Base-by-base conservation (phyloP, 2,113 vertebrate genomes). In the Procavia capensis region DNA sequence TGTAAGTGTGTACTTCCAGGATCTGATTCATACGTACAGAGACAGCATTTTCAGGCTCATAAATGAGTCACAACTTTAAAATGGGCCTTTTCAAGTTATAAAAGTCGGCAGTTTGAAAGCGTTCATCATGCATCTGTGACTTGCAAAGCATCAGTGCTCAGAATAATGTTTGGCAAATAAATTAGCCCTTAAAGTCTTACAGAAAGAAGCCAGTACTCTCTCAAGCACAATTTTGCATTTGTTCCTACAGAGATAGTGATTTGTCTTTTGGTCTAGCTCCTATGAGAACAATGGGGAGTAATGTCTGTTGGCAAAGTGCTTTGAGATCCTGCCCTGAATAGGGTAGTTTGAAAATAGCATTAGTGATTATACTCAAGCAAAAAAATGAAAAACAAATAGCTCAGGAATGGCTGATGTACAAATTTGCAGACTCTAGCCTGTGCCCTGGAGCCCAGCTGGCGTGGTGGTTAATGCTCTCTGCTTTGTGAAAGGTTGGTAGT, bases 1-100 rank as follows among this genome's bases (percentile, higher is more conserved):
- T 47, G 74, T 96, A 92, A 95, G 93, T 45, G 85, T 94, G 83
- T 45, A 87, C 93, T 96, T 93, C 80, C 47, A 89, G 84, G 27
- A 31, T 81, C 91, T 95, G 91, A 96, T 88, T 97, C 96, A 97
- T 61, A 74, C 14, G 68, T 70, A 80, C 47, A 8, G 86, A 96
- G 86, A 84, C n/a, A 96, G 94, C 86, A 72, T 95, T 83, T 93
- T 79, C 41, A 89, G 25, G 25, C 74, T 95, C 57, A 90, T 94
- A 88, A 97, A 82, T 94, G 95, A 97, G 88, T 97, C 97, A 95
- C 93, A 86, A 29, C 91, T 96, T 95, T 94, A 90, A 95, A 97
- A 96, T 59, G 78, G 47, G 63, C 83, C 92, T 81, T 96, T 95
- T 93, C 36, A 83, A 91, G 61, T 96, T 95, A 88, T 61, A 85